These are phyloP conservation scores for Lobophora halterata DNA, from an alignment of 2,888 invertebrate genomes.

Conservation along the genomic window DNA sequence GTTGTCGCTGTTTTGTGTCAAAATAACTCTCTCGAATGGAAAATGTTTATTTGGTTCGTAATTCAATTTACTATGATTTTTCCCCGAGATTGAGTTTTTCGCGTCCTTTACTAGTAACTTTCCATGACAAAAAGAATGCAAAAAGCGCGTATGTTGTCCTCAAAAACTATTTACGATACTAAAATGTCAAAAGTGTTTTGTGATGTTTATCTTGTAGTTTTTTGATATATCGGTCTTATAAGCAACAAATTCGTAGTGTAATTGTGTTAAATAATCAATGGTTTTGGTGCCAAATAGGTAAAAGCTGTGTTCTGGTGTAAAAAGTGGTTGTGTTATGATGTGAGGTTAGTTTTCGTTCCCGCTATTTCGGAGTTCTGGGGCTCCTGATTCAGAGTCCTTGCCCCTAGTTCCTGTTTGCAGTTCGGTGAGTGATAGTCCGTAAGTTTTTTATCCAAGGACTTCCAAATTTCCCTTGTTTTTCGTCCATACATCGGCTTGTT, in stretches of 20 bases:
- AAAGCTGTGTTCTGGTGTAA: constrained; percentile 30
- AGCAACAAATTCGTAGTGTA: constrained; percentile 23
- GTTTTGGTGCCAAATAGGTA: constrained; percentile 7
- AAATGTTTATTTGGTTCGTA: constrained; percentile 64
- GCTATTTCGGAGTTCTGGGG: constrained; percentile 59
- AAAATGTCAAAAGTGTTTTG: constrained; percentile 68
- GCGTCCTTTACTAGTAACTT: constrained; percentile 39
- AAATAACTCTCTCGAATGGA: constrained; percentile 75
- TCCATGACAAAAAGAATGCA: constrained; percentile 25
- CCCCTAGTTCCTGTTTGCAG: constrained; percentile 54
- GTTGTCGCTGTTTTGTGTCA: too few relatives aligned
- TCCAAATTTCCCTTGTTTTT: constrained; percentile 46
- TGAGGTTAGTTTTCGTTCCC: constrained; percentile 77
- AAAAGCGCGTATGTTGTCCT: constrained; percentile 35
- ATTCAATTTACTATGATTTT: constrained; percentile 38
- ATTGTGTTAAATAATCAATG: constrained; percentile 16
- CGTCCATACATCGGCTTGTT: constrained; percentile 22
- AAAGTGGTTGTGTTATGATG: constrained; percentile 48
- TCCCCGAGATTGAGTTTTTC: constrained; percentile 62
- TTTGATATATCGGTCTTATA: constrained; percentile 30
- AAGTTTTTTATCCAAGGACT: constrained; percentile 59
- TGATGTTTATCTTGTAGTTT: constrained; percentile 56
- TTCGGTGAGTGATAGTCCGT: constrained; percentile 73
- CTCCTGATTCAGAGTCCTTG: constrained; percentile 30
- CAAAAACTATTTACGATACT: constrained; percentile 41